Conservation (phyloP, 2,888 invertebrate species). For the Hypolimnas misippus region DNA sequence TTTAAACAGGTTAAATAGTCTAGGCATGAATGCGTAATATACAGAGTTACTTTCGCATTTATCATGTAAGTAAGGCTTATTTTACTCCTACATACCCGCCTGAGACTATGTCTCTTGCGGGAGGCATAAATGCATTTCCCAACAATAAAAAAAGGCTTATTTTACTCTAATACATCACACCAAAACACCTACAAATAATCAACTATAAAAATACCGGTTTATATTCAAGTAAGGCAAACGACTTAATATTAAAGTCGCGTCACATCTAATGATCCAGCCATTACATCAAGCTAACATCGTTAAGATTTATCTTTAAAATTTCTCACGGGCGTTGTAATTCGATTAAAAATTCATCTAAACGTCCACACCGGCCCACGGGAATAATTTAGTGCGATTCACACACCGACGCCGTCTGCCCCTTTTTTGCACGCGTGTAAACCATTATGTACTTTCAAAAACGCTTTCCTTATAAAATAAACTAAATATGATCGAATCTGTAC, state of each 20-base stretch:
- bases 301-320: conserved; percentile 77
- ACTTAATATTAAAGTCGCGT: conserved; percentile 30
- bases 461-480: conserved; percentile 4
- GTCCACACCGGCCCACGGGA: conserved; percentile 74
- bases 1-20: too few relatives aligned
- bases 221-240: conserved; percentile 2
- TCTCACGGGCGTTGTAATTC: conserved; percentile 77
- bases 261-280: conserved; percentile 49
- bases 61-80: too few relatives aligned
- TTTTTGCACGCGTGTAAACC: conserved; percentile 31
- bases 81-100: too few relatives aligned
- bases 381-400: conserved; percentile 82
- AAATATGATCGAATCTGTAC: background rate
- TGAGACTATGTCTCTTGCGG: too few relatives aligned
- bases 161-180: too few relatives aligned
- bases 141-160: too few relatives aligned
- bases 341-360: conserved; percentile 84
- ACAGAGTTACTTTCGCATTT: too few relatives aligned
- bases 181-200: too few relatives aligned
- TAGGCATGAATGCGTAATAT: too few relatives aligned
- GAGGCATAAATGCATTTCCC: too few relatives aligned
- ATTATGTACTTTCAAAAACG: conserved; percentile 10
- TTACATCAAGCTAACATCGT: conserved; percentile 62
- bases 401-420: conserved; percentile 64
- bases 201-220: background rate